Conservation (phyloP, 2,113 vertebrate species). For the Paradoxurus hermaphroditus region DNA sequence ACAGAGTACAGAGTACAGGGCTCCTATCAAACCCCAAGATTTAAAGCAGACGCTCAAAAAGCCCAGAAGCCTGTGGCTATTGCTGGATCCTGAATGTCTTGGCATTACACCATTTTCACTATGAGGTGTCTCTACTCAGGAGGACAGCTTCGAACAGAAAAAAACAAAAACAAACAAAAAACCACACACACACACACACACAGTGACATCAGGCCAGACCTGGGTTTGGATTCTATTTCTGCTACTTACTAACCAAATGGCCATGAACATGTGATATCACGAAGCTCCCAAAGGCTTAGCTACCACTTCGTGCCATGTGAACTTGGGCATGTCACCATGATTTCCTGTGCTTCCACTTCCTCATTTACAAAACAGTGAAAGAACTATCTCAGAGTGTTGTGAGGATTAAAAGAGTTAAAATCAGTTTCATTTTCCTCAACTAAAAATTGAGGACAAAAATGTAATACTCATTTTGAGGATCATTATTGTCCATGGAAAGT, state of each 20-base stretch:
- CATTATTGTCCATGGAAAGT: not conserved
- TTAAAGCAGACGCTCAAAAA: not conserved
- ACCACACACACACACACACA: not conserved
- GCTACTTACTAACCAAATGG: not conserved
- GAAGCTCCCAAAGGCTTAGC: not conserved
- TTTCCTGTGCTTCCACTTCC: not conserved
- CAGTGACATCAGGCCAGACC: not conserved
- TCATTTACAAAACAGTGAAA: not conserved
- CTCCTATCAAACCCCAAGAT: not conserved
- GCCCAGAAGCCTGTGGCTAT: not conserved
- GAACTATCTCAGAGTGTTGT: not conserved
- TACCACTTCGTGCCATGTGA: not conserved
- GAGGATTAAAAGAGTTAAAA: not conserved
- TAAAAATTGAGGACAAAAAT: not conserved
- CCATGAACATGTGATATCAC: rapidly evolving
- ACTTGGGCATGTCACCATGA: rapidly evolving
- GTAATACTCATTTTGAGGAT: not conserved
- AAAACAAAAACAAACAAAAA: not conserved
- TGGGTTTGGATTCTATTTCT: too few relatives aligned
- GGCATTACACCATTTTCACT: rapidly evolving
- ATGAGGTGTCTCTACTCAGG: not conserved
- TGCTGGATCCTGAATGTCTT: not conserved
- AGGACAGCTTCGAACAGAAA: not conserved
- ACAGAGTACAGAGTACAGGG: not conserved
- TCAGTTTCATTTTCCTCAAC: not conserved